Conservation (phyloP, 2,888 invertebrate species). For the Drosophila stalkeri region DNA sequence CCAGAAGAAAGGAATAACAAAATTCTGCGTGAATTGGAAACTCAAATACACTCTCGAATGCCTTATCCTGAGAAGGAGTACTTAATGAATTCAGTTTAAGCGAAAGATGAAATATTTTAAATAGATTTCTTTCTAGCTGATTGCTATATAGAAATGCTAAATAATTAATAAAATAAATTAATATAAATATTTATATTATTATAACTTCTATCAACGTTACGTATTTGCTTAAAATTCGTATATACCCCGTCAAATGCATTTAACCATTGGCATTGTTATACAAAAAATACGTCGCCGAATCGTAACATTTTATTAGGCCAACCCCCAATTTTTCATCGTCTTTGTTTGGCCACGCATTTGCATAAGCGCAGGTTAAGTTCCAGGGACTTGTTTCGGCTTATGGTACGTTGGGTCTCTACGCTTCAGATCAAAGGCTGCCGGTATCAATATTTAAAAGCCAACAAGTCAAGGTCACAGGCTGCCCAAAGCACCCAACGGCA, state of each 20-base stretch:
- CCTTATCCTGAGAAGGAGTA: background rate
- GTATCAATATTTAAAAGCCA: slow-evolving; percentile 77
- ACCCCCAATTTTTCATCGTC: slow-evolving; percentile 33
- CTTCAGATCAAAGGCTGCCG: slow-evolving; percentile 67
- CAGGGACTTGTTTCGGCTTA: slow-evolving; percentile 1
- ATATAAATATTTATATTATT: background rate
- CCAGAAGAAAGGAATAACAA: slow-evolving; percentile 21
- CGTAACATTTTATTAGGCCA: slow-evolving; percentile 74
- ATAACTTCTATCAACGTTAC: background rate
- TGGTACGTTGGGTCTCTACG: slow-evolving; percentile 30
- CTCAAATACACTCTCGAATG: slow-evolving; percentile 15
- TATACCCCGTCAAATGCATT: slow-evolving; percentile 3
- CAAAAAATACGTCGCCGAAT: slow-evolving; percentile 28
- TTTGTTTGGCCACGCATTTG: slow-evolving; percentile 60
- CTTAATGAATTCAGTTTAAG: background rate
- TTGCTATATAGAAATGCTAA: too few species aligned
- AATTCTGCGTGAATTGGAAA: background rate
- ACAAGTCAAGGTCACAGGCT: slow-evolving; percentile 67
- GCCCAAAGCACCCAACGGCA: slow-evolving; percentile 37
- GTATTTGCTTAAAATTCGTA: background rate
- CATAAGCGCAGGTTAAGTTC: slow-evolving; percentile 62
- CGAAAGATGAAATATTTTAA: background rate
- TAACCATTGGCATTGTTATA: slow-evolving; percentile 31
- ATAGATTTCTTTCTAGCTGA: too few species aligned
- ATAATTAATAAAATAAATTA: background rate